phyloP scores from a whole-genome alignment of 2,797 vertebrate genomes.

The Schizopygopsis pylzovi region DNA sequence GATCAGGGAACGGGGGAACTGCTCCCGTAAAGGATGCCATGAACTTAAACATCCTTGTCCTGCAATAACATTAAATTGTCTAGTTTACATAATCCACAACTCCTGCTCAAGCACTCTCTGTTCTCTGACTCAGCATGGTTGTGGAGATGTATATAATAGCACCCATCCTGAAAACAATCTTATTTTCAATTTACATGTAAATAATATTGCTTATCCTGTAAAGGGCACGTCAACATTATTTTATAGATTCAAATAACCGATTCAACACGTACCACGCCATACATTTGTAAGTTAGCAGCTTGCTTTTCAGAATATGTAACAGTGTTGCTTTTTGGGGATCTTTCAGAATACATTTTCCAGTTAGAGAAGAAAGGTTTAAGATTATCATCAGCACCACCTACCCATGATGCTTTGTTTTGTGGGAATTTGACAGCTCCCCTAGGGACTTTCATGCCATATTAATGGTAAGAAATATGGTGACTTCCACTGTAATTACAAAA shows the following conservation, averaged over 20 bases:
- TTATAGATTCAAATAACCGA: constrained; percentile 21
- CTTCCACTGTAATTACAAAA: constrained; percentile 78
- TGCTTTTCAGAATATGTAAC: constrained; percentile 2
- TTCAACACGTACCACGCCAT: background rate
- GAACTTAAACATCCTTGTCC: constrained; percentile 75
- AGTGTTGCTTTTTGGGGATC: background rate
- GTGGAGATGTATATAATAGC: constrained; percentile 56
- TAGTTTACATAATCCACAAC: constrained; percentile 66
- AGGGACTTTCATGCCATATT: constrained; percentile 75
- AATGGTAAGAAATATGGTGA: constrained; percentile 72
- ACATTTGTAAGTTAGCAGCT: constrained; percentile 10
- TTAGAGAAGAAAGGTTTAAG: constrained; percentile 47
- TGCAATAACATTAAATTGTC: constrained; percentile 70
- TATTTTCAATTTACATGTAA: constrained; percentile 28
- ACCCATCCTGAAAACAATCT: constrained; percentile 39
- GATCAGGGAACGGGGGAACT: constrained; percentile 56
- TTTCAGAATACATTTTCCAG: constrained; percentile 48
- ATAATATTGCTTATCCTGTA: constrained; percentile 26
- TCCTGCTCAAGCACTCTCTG: constrained; percentile 56
- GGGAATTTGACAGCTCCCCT: constrained; percentile 71
- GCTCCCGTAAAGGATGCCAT: constrained; percentile 72
- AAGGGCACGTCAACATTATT: constrained; percentile 25
- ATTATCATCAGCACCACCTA: constrained; percentile 57
- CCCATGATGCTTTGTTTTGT: constrained; percentile 73
- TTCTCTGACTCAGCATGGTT: constrained; percentile 70